Evolutionary conservation across 2,888 invertebrate genomes (phyloP).

Genomic region (Gryllus longicercus): DNA sequence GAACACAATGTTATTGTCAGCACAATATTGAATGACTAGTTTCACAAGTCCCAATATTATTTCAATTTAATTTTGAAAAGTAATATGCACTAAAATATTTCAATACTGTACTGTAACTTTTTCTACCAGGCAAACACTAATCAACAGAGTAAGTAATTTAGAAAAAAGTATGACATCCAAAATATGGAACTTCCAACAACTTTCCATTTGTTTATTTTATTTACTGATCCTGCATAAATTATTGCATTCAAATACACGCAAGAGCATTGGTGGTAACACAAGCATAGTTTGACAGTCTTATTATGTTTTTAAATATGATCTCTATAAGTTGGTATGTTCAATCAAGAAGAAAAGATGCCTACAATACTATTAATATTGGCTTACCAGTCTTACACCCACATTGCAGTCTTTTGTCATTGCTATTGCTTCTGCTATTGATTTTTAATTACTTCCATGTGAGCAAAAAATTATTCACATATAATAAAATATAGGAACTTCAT

Average conservation of each 20-base stretch:
- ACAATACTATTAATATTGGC: background rate
- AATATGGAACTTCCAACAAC: background rate
- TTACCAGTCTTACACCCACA: slow-evolving; percentile 11
- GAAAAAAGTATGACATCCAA: background rate
- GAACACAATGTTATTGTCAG: background rate
- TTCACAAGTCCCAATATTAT: background rate
- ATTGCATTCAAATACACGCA: background rate
- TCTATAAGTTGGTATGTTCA: background rate
- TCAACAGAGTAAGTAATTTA: too few species aligned
- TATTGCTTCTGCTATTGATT: slow-evolving; percentile 5
- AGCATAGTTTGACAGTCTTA: slow-evolving; percentile 10
- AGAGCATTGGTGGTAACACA: slow-evolving; percentile 2
- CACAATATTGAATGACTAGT: background rate
- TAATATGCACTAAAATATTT: too few species aligned
- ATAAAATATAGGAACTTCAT: slow-evolving; percentile 17
- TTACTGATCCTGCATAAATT: too few species aligned
- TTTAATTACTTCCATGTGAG: slow-evolving; percentile 10
- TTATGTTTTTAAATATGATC: slow-evolving; percentile 17
- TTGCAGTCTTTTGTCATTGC: slow-evolving; percentile 2
- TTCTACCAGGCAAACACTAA: too few species aligned
- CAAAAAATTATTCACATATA: slow-evolving; percentile 4
- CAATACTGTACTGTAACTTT: too few species aligned
- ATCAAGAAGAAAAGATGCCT: background rate
- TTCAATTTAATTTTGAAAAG: too few species aligned
- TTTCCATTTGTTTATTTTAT: too few species aligned